Evolutionary conservation across 2,797 vertebrate genomes (phyloP), one percentile per base, ranked within the genome.

Genomic region (Darevskia nairensis): DNA sequence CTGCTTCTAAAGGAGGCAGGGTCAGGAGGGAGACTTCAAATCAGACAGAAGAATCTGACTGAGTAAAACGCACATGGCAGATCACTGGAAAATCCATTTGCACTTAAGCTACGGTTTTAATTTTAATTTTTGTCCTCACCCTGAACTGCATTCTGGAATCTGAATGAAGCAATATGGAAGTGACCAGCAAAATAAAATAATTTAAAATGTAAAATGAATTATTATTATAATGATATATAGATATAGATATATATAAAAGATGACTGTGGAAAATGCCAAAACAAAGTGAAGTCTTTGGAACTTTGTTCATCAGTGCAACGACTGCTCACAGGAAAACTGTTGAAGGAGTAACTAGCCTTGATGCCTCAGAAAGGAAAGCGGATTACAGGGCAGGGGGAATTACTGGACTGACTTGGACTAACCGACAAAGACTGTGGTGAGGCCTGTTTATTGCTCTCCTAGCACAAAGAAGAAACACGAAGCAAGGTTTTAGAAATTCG

Each of bases 151-250:
- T 96, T 97, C 96, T 96, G 96, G 95, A 96, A 96, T 96, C 96
- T 97, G 96, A 97, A 97, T 94, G 97, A 98, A 98, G 97, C 97
- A 97, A 98, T 98, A 98, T 96, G 96, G 93, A 97, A 97, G 95
- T 76, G 96, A 97, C 97, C 97, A 97, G 97, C 97, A 97, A 96
- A 97, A 95, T 93, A 87, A 93, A 96, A 75, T 95, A 93, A 95
- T 95, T 96, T 95, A 95, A 96, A 94, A 46, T 94, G 91, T 92
- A 35, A 93, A 86, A 72, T 86, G 61, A 94, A 92, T 91, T 93
- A 71, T 39, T 39, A 39, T 92, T 89, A 91, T 80, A 46, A 92
- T 97, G 93, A 94, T 91, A 91, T 95, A 93, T 96, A 94, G 94
- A 93, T 89, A 92, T 95, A 94, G 96, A 94, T 90, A 82, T 69